A percentile compares a stretch with the other conserved stretches of the same genome.
phyloP scores from a whole-genome alignment of 2,888 invertebrate species.

The Trissolcus japonicus region DNA sequence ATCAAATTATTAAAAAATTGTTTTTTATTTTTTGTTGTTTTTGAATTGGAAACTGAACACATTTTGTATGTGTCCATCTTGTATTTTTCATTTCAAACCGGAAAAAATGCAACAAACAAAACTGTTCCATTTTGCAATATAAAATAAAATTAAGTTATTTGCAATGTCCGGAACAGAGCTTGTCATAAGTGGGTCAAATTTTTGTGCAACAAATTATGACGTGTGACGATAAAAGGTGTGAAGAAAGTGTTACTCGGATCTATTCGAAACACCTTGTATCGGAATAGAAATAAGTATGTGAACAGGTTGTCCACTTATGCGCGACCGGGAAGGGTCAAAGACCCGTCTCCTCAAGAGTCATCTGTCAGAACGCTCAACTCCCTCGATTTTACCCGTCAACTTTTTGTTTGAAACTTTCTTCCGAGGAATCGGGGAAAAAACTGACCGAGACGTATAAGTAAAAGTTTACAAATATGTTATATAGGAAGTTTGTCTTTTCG shows the following conservation, averaged over 20 bases:
- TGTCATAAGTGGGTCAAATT: no score
- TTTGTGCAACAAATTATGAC: no score
- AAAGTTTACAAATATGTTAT: conserved; percentile 14
- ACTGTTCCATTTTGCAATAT: no score
- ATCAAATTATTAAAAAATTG: no score
- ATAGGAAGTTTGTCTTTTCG: neutral
- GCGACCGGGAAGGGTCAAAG: conserved; percentile 65
- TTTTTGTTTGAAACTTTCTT: conserved; percentile 44
- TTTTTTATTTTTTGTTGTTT: no score
- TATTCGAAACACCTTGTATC: conserved; percentile 53
- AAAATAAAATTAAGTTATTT: no score
- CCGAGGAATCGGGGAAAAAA: conserved; percentile 30
- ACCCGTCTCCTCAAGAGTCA: conserved; percentile 61
- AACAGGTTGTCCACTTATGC: conserved; percentile 69
- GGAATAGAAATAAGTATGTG: conserved; percentile 75
- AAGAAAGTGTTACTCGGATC: conserved; percentile 56
- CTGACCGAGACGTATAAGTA: conserved; percentile 14
- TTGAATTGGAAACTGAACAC: no score
- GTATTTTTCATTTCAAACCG: no score
- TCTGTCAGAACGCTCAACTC: conserved; percentile 54
- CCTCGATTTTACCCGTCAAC: conserved; percentile 42
- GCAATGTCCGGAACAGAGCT: neutral
- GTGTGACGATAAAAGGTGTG: conserved; percentile 5
- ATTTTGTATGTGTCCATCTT: no score
- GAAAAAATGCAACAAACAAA: no score